Base-by-base conservation (phyloP, 2,888 invertebrate species). In the Cheilosia vulpina region DNA sequence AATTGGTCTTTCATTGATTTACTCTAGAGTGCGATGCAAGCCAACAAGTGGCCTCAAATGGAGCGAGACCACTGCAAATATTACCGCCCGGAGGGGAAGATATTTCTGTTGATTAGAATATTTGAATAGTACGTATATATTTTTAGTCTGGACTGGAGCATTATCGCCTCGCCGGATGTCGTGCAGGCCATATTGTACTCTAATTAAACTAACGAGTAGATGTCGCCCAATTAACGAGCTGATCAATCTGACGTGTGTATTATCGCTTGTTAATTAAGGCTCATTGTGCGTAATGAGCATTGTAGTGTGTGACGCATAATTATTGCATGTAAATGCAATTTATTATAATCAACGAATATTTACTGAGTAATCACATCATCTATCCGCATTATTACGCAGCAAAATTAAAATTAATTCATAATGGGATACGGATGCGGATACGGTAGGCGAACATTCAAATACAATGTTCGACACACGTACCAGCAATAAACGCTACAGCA, bases 1-100 rank as follows among this genome's bases (percentile, higher is more conserved):
- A 84, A 84, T 84, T 79, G 73, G 53, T 53, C 57, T 69, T 75
- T 58, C 58, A 73, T 84, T 69, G 73, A 84, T 79, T 84, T 63
- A 43, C 66, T 34, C 34, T 57, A 57, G n/a, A 31, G 21, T 47
- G 68, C 21, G 62, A 11, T 31, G 66, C 62, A 66, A 82, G 66
- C 66, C 62, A 82, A 78, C 66, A 83, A 78, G 72, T 78, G 63
- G 69, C 47, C 55, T 34, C 27, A 27, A 15, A 68, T 53, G 43
- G 15, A n/a, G 9, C 43, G 4, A 5, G 21, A 60, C 2, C 41
- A 38, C 27, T 21, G 6, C 50, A n/a, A n/a, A 50, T n/a, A 45
- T 53, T 65, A 41, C 24, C 17, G 15, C 17, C 41, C 4, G 4
- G 11, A 38, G 47, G 15, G 45, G 47, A 41, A 53, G 52, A 68